A percentile compares a stretch with the other conserved stretches of the same genome.
Evolutionary conservation across 1,140 invertebrate genomes (phyloP).

Genomic region (Dreissena rostriformis): DNA sequence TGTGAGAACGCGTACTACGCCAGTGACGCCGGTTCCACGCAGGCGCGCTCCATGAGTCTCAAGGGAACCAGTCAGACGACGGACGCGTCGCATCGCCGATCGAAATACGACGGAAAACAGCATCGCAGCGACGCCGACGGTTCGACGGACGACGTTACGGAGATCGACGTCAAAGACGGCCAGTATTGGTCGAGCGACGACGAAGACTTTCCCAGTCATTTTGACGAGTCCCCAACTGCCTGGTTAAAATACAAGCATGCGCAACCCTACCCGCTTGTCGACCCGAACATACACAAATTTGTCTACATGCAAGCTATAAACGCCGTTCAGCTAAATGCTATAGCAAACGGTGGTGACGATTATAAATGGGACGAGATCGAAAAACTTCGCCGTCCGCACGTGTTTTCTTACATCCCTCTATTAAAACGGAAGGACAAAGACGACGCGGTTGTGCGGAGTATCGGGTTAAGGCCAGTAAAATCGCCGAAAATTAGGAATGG

Average conservation of each 20-base stretch:
- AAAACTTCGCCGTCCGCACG: constrained; percentile 23
- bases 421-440: not conserved
- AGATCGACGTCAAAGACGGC: constrained; percentile 35
- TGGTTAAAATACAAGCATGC: constrained; percentile 28
- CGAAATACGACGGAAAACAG: not conserved
- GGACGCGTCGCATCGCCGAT: not conserved
- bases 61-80: constrained; percentile 6
- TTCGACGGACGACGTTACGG: constrained; percentile 40
- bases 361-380: constrained; percentile 21
- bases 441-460: not conserved
- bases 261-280: constrained; percentile 34
- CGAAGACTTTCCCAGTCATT: not conserved
- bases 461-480: constrained; percentile 40
- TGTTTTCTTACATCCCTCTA: constrained; percentile 48
- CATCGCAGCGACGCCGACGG: not conserved
- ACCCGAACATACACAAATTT: constrained; percentile 50
- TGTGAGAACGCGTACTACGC: constrained; percentile 32
- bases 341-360: not conserved
- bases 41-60: not conserved
- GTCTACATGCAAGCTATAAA: constrained; percentile 45
- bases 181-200: constrained; percentile 44
- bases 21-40: not conserved
- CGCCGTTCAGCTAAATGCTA: constrained; percentile 9
- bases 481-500: constrained; percentile 42
- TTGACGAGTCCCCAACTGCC: constrained; percentile 16